Base-by-base conservation (phyloP, 2,113 vertebrate species). In the Syngnathoides biaculeatus region DNA sequence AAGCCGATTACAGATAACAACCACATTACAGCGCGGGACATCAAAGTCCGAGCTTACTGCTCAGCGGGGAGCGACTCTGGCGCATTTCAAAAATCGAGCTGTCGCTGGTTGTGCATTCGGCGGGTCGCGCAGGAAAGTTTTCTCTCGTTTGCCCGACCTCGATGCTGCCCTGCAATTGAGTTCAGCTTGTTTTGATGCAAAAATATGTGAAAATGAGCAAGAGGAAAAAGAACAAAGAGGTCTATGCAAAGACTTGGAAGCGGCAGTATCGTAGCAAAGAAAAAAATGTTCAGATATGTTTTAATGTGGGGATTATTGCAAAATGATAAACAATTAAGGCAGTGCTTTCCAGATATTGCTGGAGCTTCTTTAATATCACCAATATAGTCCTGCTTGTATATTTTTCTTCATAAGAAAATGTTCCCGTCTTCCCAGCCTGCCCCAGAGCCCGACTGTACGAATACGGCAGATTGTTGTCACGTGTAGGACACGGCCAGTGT, bases 1-100 rank as follows among this genome's bases (percentile, higher is more conserved):
- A 93, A 94, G 93, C 92, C 94, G 95, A 95, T 98, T 98, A 95
- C 94, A 94, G 93, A 93, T 95, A 95, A 97, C 95, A 97, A 95
- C 94, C 94, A 93, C 94, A 93, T 93, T 94, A 96, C 94, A 89
- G 91, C 88, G 80, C 89, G 89, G 93, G 93, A 93, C 93, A 93
- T 93, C 89, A 95, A 94, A 94, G 93, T 93, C 88, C 94, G 86
- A 93, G 93, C 95, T 95, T 93, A 93, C 92, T 85, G 91, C 96
- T 91, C 96, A 94, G 94, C 83, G 72, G 95, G 96, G 95, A 94
- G 94, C 94, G 94, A 92, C 95, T 97, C 94, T 92, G 94, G 89
- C 94, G 94, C 94, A 91, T 96, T 96, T 95, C 92, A 94, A 93
- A 91, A 94, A 94, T 94, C 92, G 69, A 92, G 93, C 93, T 91